A percentile compares a stretch with the other conserved stretches of the same genome.
Conservation (phyloP, 2,113 vertebrate species). For the Australoheros scitulus region DNA sequence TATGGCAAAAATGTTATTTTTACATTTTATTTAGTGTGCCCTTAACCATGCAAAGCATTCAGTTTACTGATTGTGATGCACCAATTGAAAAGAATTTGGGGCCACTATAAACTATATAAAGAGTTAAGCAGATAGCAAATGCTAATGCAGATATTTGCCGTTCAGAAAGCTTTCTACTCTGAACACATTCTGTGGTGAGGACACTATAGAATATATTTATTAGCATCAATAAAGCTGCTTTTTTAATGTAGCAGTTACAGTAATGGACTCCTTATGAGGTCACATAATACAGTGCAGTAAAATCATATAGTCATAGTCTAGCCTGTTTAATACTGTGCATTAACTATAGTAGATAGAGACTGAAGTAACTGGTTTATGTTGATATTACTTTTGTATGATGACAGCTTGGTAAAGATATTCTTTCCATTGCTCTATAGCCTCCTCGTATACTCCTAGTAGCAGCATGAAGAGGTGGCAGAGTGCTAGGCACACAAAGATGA, state of each 20-base stretch:
- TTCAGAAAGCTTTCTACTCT: not conserved
- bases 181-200: accelerated
- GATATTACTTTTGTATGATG: not conserved
- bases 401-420: not conserved
- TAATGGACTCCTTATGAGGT: not conserved
- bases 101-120: not conserved
- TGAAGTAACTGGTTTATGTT: not conserved
- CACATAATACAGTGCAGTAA: not conserved
- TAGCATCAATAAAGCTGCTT: not conserved
- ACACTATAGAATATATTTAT: not conserved
- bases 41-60: not conserved
- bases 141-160: not conserved
- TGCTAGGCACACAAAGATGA: slow-evolving; percentile 27
- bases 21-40: not conserved
- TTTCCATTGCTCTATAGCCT: not conserved
- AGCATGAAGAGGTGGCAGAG: slow-evolving; percentile 2
- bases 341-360: not conserved
- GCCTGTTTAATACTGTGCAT: not conserved
- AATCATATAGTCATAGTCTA: not conserved
- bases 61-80: not conserved
- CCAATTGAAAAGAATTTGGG: not conserved
- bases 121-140: not conserved
- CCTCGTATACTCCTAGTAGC: not conserved
- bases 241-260: not conserved
- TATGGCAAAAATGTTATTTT: not conserved